Conservation (phyloP, 2,797 vertebrate species). For the Thamnophis elegans region DNA sequence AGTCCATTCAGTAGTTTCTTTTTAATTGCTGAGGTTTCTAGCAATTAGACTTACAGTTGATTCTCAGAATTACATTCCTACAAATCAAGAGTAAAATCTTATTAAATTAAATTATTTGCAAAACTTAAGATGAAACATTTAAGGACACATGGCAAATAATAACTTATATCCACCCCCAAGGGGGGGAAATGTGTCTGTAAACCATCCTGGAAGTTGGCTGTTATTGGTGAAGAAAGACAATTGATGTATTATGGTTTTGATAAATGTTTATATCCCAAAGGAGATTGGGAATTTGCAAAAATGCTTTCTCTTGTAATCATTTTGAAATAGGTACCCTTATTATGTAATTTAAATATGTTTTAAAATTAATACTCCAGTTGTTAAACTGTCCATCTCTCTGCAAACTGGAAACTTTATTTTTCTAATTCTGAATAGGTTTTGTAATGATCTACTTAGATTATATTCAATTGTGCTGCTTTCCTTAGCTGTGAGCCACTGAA, state of each 20-base stretch:
- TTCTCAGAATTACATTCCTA: slow-evolving; percentile 41
- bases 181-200: neutral
- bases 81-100: slow-evolving; percentile 58
- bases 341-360: neutral
- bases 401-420: neutral
- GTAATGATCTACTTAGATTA: neutral
- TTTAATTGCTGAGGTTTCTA: slow-evolving; percentile 57
- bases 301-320: neutral
- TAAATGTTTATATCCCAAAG: neutral
- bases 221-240: neutral
- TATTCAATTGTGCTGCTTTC: neutral
- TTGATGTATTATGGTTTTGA: neutral
- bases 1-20: slow-evolving; percentile 49
- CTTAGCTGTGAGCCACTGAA: neutral
- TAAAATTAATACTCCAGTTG: neutral
- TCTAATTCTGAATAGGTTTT: neutral
- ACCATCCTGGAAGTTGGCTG: neutral
- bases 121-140: slow-evolving; percentile 39
- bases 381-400: neutral
- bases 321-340: neutral
- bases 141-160: slow-evolving; percentile 17
- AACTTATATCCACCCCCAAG: neutral
- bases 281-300: neutral
- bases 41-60: slow-evolving; percentile 48
- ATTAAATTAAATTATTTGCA: slow-evolving; percentile 21